Percentiles rank a stretch among this genome's conserved stretches.
phyloP scores from a whole-genome alignment of 2,888 invertebrate genomes.

The Calliopum simillimum region DNA sequence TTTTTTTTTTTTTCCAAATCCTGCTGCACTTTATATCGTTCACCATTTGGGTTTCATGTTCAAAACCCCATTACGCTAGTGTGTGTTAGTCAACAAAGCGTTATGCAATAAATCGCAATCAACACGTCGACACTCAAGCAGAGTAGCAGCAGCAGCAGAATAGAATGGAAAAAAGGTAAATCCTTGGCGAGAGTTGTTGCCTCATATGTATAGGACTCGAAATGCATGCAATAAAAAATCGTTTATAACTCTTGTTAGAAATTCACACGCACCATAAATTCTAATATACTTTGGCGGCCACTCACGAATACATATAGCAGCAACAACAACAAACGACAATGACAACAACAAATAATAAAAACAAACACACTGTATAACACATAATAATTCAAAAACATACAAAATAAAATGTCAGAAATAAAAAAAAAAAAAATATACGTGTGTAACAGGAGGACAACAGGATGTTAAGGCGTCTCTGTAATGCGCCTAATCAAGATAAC shows the following conservation, averaged over 20 bases:
- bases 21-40: too few relatives aligned
- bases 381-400: constrained; percentile 30
- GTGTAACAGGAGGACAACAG: neutral
- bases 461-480: neutral
- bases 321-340: constrained; percentile 3
- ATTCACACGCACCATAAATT: constrained; percentile 52
- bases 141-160: constrained; percentile 11
- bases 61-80: neutral
- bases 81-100: constrained; percentile 1
- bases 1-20: too few relatives aligned
- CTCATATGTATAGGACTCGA: too few relatives aligned
- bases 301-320: constrained; percentile 22
- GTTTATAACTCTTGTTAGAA: constrained; percentile 50
- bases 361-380: constrained; percentile 21
- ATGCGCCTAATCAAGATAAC: constrained; percentile 18
- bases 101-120: constrained; percentile 41
- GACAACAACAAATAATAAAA: constrained; percentile 12
- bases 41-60: neutral
- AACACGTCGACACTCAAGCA: constrained; percentile 37
- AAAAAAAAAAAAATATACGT: neutral
- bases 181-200: constrained; percentile 31
- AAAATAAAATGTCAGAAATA: constrained; percentile 1
- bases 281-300: constrained; percentile 41
- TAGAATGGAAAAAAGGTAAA: constrained; percentile 17
- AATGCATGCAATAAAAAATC: constrained; percentile 48